Percentiles rank a stretch among this genome's conserved stretches.
Evolutionary conservation across 2,113 vertebrate species (phyloP).

Genomic region (Barbus barbus): DNA sequence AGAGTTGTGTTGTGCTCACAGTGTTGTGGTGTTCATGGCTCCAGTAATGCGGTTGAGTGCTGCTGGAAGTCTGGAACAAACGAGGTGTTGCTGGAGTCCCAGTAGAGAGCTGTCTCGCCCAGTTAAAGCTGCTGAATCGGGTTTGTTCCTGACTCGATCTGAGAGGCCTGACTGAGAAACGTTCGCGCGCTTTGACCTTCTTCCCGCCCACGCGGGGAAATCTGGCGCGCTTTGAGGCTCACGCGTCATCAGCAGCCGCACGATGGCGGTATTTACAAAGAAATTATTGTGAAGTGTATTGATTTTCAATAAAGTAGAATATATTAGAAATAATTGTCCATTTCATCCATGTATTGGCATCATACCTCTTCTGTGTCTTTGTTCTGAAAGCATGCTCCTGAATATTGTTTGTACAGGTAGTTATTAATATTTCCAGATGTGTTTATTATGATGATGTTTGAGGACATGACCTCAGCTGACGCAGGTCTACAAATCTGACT

Average conservation of each 20-base stretch:
- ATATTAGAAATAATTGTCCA: too few species aligned
- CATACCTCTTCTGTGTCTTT: not conserved
- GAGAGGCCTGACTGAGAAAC: not conserved
- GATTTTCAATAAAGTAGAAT: not conserved
- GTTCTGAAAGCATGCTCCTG: too few species aligned
- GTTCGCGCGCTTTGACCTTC: not conserved
- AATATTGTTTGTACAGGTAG: not conserved
- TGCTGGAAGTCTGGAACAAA: constrained; percentile 71
- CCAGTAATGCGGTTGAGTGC: not conserved
- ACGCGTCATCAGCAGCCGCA: not conserved
- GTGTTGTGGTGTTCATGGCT: not conserved
- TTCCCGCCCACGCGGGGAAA: not conserved
- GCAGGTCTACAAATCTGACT: too few species aligned
- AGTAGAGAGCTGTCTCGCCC: constrained; percentile 67
- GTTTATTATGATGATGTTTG: not conserved
- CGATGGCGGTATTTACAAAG: constrained; percentile 34
- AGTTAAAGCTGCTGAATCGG: not conserved
- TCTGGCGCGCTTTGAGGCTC: not conserved
- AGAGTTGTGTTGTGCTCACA: not conserved
- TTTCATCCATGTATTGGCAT: not conserved
- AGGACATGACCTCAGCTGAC: not conserved
- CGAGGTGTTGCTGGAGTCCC: constrained; percentile 74
- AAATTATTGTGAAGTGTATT: not conserved
- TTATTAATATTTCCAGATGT: not conserved
- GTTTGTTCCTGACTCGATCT: not conserved